A percentile compares a stretch with the other conserved stretches of the same genome.
phyloP scores from a whole-genome alignment of 2,797 vertebrate genomes.

The Carapus acus region DNA sequence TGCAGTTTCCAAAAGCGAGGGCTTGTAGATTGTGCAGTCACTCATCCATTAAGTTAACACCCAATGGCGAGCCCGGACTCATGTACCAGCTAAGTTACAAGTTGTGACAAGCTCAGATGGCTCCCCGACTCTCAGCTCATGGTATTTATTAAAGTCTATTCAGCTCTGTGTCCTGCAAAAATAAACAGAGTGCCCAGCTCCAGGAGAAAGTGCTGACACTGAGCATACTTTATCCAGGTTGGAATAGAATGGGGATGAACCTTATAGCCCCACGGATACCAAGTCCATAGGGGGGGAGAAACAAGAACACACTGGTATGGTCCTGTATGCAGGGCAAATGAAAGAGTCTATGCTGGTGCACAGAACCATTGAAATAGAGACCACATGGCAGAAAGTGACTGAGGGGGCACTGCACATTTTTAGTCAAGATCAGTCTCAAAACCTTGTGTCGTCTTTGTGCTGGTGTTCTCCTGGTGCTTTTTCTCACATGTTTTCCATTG shows the following conservation, averaged over 20 bases:
- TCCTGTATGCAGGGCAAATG: too few species aligned
- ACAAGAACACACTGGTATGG: too few species aligned
- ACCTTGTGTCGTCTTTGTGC: too few species aligned
- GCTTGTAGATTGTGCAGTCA: conserved; percentile 48
- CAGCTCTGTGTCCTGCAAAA: conserved; percentile 74
- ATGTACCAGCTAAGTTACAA: conserved; percentile 68
- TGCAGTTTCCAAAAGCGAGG: conserved; percentile 45
- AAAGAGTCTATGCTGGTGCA: too few species aligned
- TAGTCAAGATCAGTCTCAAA: too few species aligned
- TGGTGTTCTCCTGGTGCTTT: too few species aligned
- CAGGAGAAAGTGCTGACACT: conserved; percentile 72
- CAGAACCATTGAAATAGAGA: too few species aligned
- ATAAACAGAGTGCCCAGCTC: conserved; percentile 74
- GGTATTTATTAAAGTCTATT: conserved; percentile 76
- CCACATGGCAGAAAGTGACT: too few species aligned
- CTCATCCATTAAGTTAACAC: conserved; percentile 57
- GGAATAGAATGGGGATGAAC: conserved; percentile 62
- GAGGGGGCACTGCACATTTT: too few species aligned
- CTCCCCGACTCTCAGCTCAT: conserved; percentile 66
- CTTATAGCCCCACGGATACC: conserved; percentile 49
- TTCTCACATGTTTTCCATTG: too few species aligned
- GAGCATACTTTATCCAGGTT: conserved; percentile 70
- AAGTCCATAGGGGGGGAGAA: conserved; percentile 36
- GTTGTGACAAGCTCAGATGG: conserved; percentile 78
- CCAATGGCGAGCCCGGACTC: conserved; percentile 55